Evolutionary conservation across 2,113 vertebrate genomes (phyloP), one percentile per base, ranked within the genome.

Genomic region (Lycaon pictus): DNA sequence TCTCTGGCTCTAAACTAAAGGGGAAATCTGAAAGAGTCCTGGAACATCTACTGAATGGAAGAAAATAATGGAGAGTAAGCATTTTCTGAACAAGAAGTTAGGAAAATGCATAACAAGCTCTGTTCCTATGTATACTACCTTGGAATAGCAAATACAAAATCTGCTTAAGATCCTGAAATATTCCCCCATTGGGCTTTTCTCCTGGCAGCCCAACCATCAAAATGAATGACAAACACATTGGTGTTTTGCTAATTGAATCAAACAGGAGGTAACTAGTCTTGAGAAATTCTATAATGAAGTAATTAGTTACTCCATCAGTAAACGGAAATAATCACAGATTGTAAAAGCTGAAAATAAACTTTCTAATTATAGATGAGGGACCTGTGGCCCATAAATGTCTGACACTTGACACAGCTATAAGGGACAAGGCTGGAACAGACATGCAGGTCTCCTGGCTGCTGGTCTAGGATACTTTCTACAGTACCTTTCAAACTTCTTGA

Each of bases 281-380:
- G 97, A 98, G 98, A 99, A 98, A 98, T 89, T 74, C 97, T 97
- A 88, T 96, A 98, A 98, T 98, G 98, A 97, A 98, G 92, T 98
- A 98, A 98, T 98, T 98, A 98, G 98, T 93, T 98, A 97, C 92
- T 98, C 0, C 13, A 98, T 97, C 98, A 98, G 98, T 96, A 98
- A 98, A 98, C 67, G 90, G 98, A 95, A 98, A 97, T 94, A 95
- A 97, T 96, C 96, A 96, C 86, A 93, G 95, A 90, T 94, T 94
- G 90, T 90, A 81, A 97, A 95, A 95, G 76, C 81, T 82, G 81
- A 92, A 96, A 97, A 95, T 96, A 98, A 95, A 96, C 95, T 90
- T 97, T 90, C 71, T 97, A 94, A 97, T 95, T 96, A 89, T 67
- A 96, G 91, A 72, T 25, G 9, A 56, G 87, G 35, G 20, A 88